Conservation (phyloP, 2,113 vertebrate genomes). For the Nanorana parkeri region DNA sequence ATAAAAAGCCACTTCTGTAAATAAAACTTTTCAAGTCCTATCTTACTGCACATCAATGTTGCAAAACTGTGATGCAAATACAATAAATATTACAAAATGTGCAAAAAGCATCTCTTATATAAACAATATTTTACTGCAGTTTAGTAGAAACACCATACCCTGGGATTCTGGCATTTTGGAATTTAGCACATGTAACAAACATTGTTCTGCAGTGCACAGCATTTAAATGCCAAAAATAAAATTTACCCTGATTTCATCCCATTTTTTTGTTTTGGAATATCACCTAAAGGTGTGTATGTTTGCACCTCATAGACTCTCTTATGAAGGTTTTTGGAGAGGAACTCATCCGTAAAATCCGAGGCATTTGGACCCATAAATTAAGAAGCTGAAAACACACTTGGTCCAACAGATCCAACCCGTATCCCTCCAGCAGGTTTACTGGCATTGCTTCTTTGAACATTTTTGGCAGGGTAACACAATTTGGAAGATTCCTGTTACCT, state of each 20-base stretch:
- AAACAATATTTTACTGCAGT: neutral
- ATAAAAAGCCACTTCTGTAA: too few relatives aligned
- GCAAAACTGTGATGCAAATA: neutral
- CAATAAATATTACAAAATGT: neutral
- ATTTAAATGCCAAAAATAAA: neutral
- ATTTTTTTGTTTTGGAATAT: conserved; percentile 20
- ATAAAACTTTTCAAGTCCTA: too few relatives aligned
- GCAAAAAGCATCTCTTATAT: conserved; percentile 7
- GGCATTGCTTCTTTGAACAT: conserved; percentile 73
- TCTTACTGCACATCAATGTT: too few relatives aligned
- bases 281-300: conserved; percentile 43
- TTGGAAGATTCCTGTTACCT: conserved; percentile 66
- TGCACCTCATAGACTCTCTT: conserved; percentile 1
- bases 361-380: conserved; percentile 79
- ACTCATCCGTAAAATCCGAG: conserved; percentile 74
- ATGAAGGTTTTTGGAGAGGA: conserved; percentile 64
- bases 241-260: conserved; percentile 64
- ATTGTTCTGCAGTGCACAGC: conserved; percentile 6
- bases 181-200: neutral
- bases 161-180: neutral
- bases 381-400: conserved; percentile 69
- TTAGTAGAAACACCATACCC: neutral
- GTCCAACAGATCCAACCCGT: conserved; percentile 70
- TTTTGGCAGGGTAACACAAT: conserved; percentile 76
- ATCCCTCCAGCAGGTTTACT: conserved; percentile 75